phyloP scores from a whole-genome alignment of 2,888 invertebrate species.

The Clepsis dumicolana region DNA sequence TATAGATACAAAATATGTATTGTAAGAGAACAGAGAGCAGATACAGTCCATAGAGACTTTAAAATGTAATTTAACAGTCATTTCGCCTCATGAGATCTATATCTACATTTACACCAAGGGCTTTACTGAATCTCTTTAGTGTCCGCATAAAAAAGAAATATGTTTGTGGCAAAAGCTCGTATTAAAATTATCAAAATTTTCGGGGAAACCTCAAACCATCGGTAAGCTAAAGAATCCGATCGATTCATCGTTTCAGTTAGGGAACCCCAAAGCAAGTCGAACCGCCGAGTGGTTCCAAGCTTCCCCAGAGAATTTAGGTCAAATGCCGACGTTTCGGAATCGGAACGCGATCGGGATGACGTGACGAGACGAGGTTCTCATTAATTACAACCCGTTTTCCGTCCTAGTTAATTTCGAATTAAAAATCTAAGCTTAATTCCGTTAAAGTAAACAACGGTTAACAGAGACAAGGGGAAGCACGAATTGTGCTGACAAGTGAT shows the following conservation, averaged over 20 bases:
- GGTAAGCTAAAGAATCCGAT: slow-evolving; percentile 9
- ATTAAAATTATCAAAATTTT: no score
- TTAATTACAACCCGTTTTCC: slow-evolving; percentile 40
- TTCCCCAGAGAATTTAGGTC: slow-evolving; percentile 66
- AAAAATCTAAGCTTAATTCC: slow-evolving; percentile 9
- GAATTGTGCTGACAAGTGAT: slow-evolving; percentile 29
- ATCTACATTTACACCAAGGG: no score
- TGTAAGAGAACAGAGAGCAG: no score
- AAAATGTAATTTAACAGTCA: no score
- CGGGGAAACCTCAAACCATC: neutral
- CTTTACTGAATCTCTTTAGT: no score
- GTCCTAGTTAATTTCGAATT: slow-evolving; percentile 32
- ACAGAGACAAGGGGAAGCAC: slow-evolving; percentile 3
- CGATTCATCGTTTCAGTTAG: slow-evolving; percentile 33
- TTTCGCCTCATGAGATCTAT: no score
- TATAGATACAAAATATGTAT: neutral
- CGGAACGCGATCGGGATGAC: slow-evolving; percentile 68
- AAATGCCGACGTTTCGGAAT: slow-evolving; percentile 58
- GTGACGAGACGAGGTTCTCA: slow-evolving; percentile 47
- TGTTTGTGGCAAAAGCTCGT: no score
- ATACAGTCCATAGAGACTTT: no score
- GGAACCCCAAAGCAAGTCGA: slow-evolving; percentile 17
- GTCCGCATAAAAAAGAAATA: no score
- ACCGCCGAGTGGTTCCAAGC: slow-evolving; percentile 48
- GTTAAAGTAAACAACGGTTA: slow-evolving; percentile 22